Evolutionary conservation across 2,113 vertebrate genomes (phyloP).

Genomic region (Elachura formosa): DNA sequence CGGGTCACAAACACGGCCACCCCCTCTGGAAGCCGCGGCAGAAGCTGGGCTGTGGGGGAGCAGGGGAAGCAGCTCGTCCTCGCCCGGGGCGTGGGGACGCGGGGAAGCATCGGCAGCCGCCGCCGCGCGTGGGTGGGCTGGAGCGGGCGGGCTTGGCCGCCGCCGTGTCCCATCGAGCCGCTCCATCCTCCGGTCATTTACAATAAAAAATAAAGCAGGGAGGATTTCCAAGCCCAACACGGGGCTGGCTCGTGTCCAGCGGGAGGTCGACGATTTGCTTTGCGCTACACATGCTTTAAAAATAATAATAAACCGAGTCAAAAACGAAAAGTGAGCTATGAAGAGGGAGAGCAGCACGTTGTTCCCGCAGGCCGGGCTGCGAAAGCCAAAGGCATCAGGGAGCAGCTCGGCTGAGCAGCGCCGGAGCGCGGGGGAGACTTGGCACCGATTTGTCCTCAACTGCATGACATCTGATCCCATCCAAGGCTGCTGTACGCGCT

Average conservation of each 20-base stretch:
- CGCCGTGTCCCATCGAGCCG: conserved; percentile 9
- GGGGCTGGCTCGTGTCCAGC: conserved; percentile 12
- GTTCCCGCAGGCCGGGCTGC: background rate
- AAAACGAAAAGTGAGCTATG: background rate
- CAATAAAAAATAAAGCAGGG: conserved; percentile 27
- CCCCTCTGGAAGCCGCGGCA: rapidly evolving
- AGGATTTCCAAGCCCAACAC: conserved; percentile 51
- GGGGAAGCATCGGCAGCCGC: background rate
- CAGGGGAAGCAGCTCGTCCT: background rate
- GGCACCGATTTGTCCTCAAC: background rate
- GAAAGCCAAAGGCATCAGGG: conserved; percentile 6
- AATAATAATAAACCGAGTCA: conserved; percentile 20
- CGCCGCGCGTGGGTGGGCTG: conserved; percentile 22
- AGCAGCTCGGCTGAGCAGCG: background rate
- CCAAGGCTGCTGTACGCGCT: background rate
- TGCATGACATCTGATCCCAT: background rate
- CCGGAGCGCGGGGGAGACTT: background rate
- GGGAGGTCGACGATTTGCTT: conserved; percentile 15
- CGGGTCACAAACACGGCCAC: background rate
- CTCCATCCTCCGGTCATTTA: conserved; percentile 47
- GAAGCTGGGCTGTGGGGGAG: background rate
- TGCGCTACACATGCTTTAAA: conserved; percentile 25
- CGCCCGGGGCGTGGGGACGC: rapidly evolving
- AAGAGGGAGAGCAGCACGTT: background rate
- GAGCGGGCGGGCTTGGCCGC: background rate